Evolutionary conservation across 2,888 invertebrate species (phyloP), one percentile per base, ranked within the genome.

Genomic region (Ypsolopha sequella): DNA sequence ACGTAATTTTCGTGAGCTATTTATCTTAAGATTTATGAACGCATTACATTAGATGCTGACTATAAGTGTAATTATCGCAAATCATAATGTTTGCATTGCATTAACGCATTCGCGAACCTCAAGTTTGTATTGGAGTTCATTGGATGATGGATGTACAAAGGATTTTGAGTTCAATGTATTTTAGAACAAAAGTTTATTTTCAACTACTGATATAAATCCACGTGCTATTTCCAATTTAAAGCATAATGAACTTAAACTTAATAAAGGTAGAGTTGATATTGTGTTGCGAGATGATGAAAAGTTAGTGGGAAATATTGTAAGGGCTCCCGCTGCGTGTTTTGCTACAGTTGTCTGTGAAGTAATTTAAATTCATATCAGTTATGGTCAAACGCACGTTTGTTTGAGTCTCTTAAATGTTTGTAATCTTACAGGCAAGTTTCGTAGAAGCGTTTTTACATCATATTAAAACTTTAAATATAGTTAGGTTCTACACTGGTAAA

Each of bases 61-160:
- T 52, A 70, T 70, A 68, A 70, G 67, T 65, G 65, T 69, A 76
- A 76, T 77, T 76, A 74, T 67, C 65, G 66, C 73, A 76, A 76
- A 75, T 79, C 76, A 75, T 68, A 69, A 70, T 73, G 70, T 72
- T 71, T 73, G 64, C 62, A 62, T 63, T 65, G 62, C 63, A 65
- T 69, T 73, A 61, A 62, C 63, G 58, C 60, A 57, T 60, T 24
- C 33, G 41, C 13, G 9, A 24, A 24, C 13, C 35, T 38, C 48
- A 39, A 24, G 59, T 63, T 66, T 59, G 61, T 59, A 53, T 55
- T 54, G 59, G 56, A 56, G 6, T 46, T 46, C 34, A 36, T 36
- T 56, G 60, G 60, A 67, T 60, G 61, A 60, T 61, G 66, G 64
- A 45, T 34, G 14, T 10, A 35, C 38, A 51, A 7, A 10, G 9